phyloP scores from a whole-genome alignment of 2,888 invertebrate species.

The Lepidocyrtinus sp. region DNA sequence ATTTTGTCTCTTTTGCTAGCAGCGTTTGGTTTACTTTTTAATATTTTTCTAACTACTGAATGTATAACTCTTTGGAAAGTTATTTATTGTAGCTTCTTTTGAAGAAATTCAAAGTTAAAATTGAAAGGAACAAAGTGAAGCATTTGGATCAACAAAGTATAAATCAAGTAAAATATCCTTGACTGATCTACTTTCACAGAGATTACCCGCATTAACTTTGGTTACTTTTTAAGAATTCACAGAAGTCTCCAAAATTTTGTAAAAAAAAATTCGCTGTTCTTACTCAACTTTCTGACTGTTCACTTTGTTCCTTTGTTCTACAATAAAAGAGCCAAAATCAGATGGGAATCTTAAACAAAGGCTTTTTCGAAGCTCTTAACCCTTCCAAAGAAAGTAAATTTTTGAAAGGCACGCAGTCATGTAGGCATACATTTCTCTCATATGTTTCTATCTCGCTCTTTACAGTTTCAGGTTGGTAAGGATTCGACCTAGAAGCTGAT shows the following conservation, averaged over 20 bases:
- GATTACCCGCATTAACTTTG: too few species aligned
- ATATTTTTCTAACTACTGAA: not conserved
- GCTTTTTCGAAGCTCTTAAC: not conserved
- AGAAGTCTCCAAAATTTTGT: too few species aligned
- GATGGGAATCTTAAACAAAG: not conserved
- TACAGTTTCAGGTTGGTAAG: not conserved
- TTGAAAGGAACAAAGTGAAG: not conserved
- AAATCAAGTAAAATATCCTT: not conserved
- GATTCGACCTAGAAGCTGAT: not conserved
- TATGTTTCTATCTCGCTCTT: too few species aligned
- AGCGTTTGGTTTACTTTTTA: constrained; percentile 1
- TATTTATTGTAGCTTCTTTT: too few species aligned
- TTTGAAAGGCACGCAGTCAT: not conserved
- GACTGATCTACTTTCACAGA: too few species aligned
- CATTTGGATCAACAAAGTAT: not conserved
- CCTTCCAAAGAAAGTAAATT: not conserved
- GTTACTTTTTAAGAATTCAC: too few species aligned
- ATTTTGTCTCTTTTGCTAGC: not conserved
- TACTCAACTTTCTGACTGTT: constrained; percentile 4
- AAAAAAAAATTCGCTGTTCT: constrained; percentile 22
- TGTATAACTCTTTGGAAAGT: too few species aligned
- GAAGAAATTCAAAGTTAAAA: too few species aligned
- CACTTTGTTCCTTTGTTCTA: not conserved
- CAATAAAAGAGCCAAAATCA: not conserved
- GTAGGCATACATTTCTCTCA: not conserved